Evolutionary conservation across 92 coral and sea anemone species (phyloP).

Genomic region (Epizoanthus stellaris): DNA sequence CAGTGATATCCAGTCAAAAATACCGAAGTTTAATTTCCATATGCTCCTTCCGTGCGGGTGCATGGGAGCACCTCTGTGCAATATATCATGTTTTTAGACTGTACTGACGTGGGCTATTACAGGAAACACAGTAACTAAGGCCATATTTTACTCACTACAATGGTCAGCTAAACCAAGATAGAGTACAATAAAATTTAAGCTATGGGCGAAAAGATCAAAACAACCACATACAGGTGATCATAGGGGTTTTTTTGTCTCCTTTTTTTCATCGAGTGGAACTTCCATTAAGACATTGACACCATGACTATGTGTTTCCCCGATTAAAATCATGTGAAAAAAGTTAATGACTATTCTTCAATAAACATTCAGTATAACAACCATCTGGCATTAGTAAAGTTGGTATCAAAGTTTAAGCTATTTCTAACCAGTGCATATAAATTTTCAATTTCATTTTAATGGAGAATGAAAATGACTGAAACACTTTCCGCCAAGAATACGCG

Average conservation of each 20-base stretch:
- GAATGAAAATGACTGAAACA: not conserved
- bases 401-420: not conserved
- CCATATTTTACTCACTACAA: not conserved
- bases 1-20: too few relatives aligned
- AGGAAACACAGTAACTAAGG: not conserved
- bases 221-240: not conserved
- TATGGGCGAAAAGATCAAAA: not conserved
- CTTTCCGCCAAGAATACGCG: not conserved
- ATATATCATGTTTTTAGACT: not conserved
- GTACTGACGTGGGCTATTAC: not conserved
- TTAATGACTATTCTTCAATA: not conserved
- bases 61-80: not conserved
- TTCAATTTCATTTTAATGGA: not conserved
- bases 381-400: slow-evolving; percentile 10
- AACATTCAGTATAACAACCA: slow-evolving; percentile 4
- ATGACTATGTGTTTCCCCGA: slow-evolving; percentile 5
- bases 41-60: not conserved
- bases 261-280: not conserved
- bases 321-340: slow-evolving; percentile 18
- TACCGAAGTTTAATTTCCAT: not conserved
- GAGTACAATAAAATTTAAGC: not conserved
- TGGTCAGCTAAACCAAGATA: too few relatives aligned
- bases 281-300: not conserved
- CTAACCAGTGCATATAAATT: slow-evolving; percentile 8
- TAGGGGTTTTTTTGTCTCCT: not conserved